A percentile compares a stretch with the other conserved stretches of the same genome.
These are phyloP conservation scores for Caenorhabditis virilis DNA, from an alignment of 2,888 invertebrate genomes.

Conservation along the genomic window DNA sequence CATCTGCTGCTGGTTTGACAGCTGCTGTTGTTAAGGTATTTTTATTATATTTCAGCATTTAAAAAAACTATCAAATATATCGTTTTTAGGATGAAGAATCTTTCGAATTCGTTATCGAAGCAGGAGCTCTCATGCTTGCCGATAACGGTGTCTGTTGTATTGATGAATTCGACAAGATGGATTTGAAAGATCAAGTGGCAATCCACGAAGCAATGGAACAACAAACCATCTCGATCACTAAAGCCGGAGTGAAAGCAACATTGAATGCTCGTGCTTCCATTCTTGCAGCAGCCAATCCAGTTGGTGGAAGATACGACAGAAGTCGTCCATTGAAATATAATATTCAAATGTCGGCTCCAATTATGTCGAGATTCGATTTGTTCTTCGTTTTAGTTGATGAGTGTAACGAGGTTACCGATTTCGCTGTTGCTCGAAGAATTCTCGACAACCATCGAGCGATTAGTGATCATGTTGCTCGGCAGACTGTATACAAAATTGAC, in stretches of 20 bases:
- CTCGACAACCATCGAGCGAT: slow-evolving; percentile 83
- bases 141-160: slow-evolving; percentile 80
- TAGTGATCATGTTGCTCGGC: slow-evolving; percentile 80
- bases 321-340: slow-evolving; percentile 91
- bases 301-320: slow-evolving; percentile 91
- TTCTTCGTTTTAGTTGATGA: slow-evolving; percentile 98
- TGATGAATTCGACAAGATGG: slow-evolving; percentile 99
- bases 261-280: slow-evolving; percentile 96
- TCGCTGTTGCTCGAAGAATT: slow-evolving; percentile 93
- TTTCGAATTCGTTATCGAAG: slow-evolving; percentile 98
- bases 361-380: slow-evolving; percentile 97
- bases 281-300: slow-evolving; percentile 95
- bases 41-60: too few relatives aligned
- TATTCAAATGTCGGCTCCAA: slow-evolving; percentile 88
- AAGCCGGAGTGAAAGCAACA: slow-evolving; percentile 79
- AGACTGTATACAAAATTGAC: slow-evolving; percentile 83
- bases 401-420: slow-evolving; percentile 90
- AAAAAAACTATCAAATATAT: too few relatives aligned
- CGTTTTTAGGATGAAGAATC: too few relatives aligned
- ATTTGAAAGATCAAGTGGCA: slow-evolving; percentile 86
- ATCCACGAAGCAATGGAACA: slow-evolving; percentile 99
- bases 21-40: too few relatives aligned
- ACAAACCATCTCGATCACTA: slow-evolving; percentile 96
- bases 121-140: slow-evolving; percentile 98
- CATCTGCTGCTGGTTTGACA: too few relatives aligned